Evolutionary conservation across 53 echinoderm and acorn worm species (phyloP), one percentile per base, ranked within the genome.

Genomic region (Arbacia lixula): DNA sequence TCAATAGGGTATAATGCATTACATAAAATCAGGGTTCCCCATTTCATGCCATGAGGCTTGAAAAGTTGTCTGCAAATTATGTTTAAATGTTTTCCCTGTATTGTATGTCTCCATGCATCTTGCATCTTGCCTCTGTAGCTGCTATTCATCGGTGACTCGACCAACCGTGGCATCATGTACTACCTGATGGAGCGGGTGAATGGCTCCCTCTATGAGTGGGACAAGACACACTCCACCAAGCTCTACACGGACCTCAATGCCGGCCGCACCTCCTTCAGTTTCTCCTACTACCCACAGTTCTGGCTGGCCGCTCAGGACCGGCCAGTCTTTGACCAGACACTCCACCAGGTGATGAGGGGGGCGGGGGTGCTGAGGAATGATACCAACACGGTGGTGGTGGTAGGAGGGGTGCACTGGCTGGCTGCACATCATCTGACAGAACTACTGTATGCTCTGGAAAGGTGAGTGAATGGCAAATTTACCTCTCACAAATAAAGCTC

Each of bases 111-210:
- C n/a, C 50, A 28, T 30, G 1, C 17, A 0, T 4, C 4, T 16
- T 11, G 3, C 32, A 1, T 31, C 36, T 11, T 66, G 34, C 24
- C 24, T 37, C 8, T 62, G 19, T 78, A 96, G 93, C 36, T 93
- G 52, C 67, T 96, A 42, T 96, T 96, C 68, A 76, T 96, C 26
- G 96, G 96, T 27, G 96, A 96, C 53, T 96, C 96, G 2, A 96
- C 96, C 43, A 96, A 96, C 52, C 87, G 96, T 32, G 96, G 96
- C 32, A 96, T 96, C 30, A 96, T 96, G 96, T 96, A 96, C 86
- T 96, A 93, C 65, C 71, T 96, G 24, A 96, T 96, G 93, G 91
- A 96, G 54, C 82, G 87, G 54, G 87, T 96, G 25, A 96, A 96
- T 39, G 90, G 96, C 71, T 90, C 91, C 16, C 86, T 96, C 25